Base-by-base conservation (phyloP, 1,140 invertebrate genomes). In the Drosophila pseudoananassae region DNA sequence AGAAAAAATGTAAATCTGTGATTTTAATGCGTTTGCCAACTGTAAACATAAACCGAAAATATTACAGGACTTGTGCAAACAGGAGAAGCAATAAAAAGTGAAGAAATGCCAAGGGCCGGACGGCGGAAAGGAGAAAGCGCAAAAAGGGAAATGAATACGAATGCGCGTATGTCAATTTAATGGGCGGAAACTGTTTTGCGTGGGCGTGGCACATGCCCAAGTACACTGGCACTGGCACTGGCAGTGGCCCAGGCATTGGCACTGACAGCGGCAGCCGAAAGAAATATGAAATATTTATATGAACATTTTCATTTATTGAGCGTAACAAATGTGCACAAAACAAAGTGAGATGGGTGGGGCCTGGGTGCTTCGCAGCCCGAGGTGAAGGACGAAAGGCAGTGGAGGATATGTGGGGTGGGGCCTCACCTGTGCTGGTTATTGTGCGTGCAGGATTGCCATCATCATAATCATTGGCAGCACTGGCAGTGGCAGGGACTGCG, bases 281-380 rank as follows among this genome's bases (percentile, higher is more conserved):
- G 74, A 76, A 88, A 89, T 88, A 88, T 88, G 84, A 88, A 88
- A 88, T 83, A 88, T 88, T 88, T 88, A 88, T 88, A 88, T 89
- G 84, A 88, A 70, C 63, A 88, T 88, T 89, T 88, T 88, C 83
- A 88, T 88, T 88, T 88, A 88, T 88, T 82, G 73, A 83, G 83
- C 84, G 83, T 88, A 88, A 83, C 78, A 88, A 88, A 88, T 88
- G 83, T 79, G 83, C 81, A 51, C 76, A 79, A 84, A 76, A 71
- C 57, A 77, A 73, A 80, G 43, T 17, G 63, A 56, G 20, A 14
- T 23, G 10, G 31, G 6, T 12, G 33, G 12, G 10, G 2, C 25
- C 38, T 27, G 43, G 29, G 27, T 49, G 65, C 69, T 69, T 53
- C 56, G 49, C 43, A 59, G 49, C 60, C 17, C 46, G 68, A 70